Evolutionary conservation across 2,888 invertebrate genomes (phyloP).

Genomic region (Sepioteuthis lessoniana): DNA sequence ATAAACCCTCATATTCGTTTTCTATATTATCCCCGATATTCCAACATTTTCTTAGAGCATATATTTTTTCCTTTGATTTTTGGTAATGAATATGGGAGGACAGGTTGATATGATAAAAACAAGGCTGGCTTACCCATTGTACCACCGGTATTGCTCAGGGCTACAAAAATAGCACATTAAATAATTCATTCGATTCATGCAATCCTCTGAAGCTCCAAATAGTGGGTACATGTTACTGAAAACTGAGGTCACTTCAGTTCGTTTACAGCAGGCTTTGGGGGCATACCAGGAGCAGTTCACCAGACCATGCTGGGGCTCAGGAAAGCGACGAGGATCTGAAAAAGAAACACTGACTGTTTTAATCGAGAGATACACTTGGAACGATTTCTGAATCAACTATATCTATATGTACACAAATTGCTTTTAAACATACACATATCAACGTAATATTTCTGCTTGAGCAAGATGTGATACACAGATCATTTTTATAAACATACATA

Average conservation of each 20-base stretch:
- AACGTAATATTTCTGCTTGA: too few species aligned
- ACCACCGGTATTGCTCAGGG: conserved; percentile 74
- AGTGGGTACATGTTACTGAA: conserved; percentile 73
- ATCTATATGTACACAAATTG: neutral
- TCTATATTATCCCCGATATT: too few species aligned
- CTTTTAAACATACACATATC: too few species aligned
- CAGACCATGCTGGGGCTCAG: conserved; percentile 68
- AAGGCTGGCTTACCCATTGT: conserved; percentile 61
- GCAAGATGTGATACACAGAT: too few species aligned
- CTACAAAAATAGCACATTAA: conserved; percentile 76
- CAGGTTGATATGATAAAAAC: neutral
- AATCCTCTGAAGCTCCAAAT: conserved; percentile 68
- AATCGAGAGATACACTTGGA: neutral
- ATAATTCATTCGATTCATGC: conserved; percentile 73
- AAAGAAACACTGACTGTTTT: neutral
- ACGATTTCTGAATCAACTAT: neutral
- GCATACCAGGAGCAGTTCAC: conserved; percentile 76
- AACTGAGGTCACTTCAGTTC: conserved; percentile 75
- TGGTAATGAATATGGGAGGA: too few species aligned
- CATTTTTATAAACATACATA: too few species aligned
- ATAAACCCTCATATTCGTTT: too few species aligned
- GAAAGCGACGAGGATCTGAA: conserved; percentile 65
- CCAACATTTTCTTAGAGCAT: too few species aligned
- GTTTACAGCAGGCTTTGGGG: conserved; percentile 73
- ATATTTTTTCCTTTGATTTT: too few species aligned